Evolutionary conservation across 1,140 invertebrate genomes (phyloP), one percentile per base, ranked within the genome.

Genomic region (Leptonema lineaticorne): DNA sequence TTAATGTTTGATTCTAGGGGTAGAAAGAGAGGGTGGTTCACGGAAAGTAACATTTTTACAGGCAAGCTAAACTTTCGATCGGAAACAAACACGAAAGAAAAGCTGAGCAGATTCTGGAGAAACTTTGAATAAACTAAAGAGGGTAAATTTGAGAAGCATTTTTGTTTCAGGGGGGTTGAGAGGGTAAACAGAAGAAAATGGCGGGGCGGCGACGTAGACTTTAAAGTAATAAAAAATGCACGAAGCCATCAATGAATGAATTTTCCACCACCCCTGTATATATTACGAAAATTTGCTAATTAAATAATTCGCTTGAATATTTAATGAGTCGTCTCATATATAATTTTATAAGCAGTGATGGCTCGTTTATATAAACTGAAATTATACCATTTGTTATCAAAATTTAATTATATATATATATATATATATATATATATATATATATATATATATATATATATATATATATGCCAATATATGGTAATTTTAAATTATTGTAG

Each of bases 51-150:
- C 50, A 53, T 53, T 53, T 53, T 53, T 53, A n/a, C 50, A 20
- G 22, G 18, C 22, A 24, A 11, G 50, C 22, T 11, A 53, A 53
- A 53, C 50, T 53, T 53, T 53, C 50, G 50, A 53, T 53, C 50
- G 50, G 50, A 53, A 53, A 53, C 50, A 53, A 53, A 53, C 50
- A 53, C 50, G 50, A 53, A 53, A 53, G 50, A 53, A 53, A 53
- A 53, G 50, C 50, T 53, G 8, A 24, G 50, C 20, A 18, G 22
- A 22, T 24, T 53, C 22, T 53, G 11, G 8, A 4, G 22, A 53
- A 53, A 53, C 50, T 53, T 53, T 53, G 50, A 53, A 53, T 53
- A 53, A 53, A 53, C 50, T 53, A 53, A 45, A 22, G 18, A 53
- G 50, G 27, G 50, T 53, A 53, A 53, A 53, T 53, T 53, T 53